Evolutionary conservation across 2,888 invertebrate species (phyloP), one percentile per base, ranked within the genome.

Genomic region (Zootermopsis nevadensis): DNA sequence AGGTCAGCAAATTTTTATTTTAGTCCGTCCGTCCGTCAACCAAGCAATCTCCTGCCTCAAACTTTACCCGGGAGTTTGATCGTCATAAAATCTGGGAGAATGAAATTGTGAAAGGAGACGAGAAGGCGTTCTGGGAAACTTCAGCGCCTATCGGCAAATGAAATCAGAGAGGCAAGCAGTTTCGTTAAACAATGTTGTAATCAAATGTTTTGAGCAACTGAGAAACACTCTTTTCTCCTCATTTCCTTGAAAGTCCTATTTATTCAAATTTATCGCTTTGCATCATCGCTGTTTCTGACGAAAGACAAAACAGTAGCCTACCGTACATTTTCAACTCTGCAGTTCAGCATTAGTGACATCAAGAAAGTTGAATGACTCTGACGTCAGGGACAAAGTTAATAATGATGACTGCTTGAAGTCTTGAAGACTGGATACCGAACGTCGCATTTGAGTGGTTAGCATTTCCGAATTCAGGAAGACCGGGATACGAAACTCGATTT

Each of bases 161-260:
- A 82, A 85, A 85, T 85, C 85, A 84, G 83, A 80, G 72, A 12
- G 74, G 77, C 72, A 33, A 60, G 31, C 33, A 27, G 27, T 60
- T 55, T 60, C 81, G 79, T 83, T 83, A 83, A 81, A 84, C 84
- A 84, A 84, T 84, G 84, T 79, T 72, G 82, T 84, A 84, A 84
- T 84, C 83, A 84, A 84, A 84, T 82, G 79, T 83, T 83, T 83
- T 83, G 66, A 77, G 42, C 55, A 66, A 53, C 60, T 60, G 77
- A 77, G 72, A 83, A 72, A 77, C 53, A 31, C 81, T 81, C 66
- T 67, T 93, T 92, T 91, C 91, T 89, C 88, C 88, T 86, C 86
- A 85, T 86, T 30, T 82, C 81, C 76, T 79, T 55, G 72, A 31
- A 80, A 82, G 79, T 69, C 82, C 86, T 85, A 81, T 74, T 84